Evolutionary conservation across 2,888 invertebrate genomes (phyloP), one percentile per base, ranked within the genome.

Genomic region (Onchidella celtica): DNA sequence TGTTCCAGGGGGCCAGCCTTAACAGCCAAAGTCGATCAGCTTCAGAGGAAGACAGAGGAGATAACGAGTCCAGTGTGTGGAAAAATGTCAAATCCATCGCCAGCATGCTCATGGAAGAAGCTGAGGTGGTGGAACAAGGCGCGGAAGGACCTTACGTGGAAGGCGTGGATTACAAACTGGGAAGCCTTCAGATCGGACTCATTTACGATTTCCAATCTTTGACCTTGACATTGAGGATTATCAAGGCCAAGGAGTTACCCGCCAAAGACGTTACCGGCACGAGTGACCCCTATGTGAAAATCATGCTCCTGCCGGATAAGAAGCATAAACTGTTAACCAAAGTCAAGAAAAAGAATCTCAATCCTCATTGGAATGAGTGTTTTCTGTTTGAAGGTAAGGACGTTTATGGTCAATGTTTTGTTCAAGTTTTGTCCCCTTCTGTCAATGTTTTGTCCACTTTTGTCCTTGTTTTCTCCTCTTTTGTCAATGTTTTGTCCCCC

Each of bases 321-420:
- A 91, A 89, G 86, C 91, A 92, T 83, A 92, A 93, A 88, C 88
- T 93, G 78, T 88, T 91, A 79, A 93, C 93, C 55, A 93, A 93
- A 87, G 92, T 93, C 81, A 92, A 93, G 86, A 90, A 92, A 85
- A 89, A 89, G 85, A 93, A 92, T 83, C 88, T 93, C 79, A 93
- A 93, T 86, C 93, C 93, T 4, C 86, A 91, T 57, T 93, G 93
- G 93, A 93, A 93, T 87, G 93, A 93, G 86, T 91, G 91, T 75
- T 93, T 93, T 87, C 89, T 92, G 36, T 93, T 93, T 89, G 93
- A 93, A 92, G 97, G 94, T 97, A 95, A 94, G 89, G 3, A n/a
- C n/a, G 66, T 24, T 27, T 32, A 17, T 32, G 34, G 14, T 66
- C 24, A 21, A 63, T 21, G 9, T 63, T 63, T 14, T 24, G 14